phyloP scores from a whole-genome alignment of 1,140 invertebrate species.

The Tribolium madens region DNA sequence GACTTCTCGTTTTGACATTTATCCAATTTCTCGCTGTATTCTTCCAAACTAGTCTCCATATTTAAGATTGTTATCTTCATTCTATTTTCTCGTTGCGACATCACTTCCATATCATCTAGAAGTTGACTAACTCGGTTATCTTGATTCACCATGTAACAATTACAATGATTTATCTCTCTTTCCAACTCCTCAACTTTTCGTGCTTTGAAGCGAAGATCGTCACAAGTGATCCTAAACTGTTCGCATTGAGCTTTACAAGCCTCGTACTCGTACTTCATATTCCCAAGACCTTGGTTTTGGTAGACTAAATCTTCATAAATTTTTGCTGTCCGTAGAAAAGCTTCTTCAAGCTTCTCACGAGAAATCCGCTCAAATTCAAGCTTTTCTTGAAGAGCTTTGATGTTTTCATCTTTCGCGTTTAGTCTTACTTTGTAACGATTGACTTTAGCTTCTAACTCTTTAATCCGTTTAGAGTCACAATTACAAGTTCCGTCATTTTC shows the following conservation, averaged over 20 bases:
- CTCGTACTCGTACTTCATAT: not conserved
- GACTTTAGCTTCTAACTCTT: not conserved
- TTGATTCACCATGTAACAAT: not conserved
- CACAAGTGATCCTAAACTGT: not conserved
- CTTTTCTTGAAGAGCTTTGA: not conserved
- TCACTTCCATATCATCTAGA: not conserved
- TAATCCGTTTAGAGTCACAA: not conserved
- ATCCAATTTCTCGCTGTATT: conserved; percentile 58
- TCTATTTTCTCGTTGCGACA: conserved; percentile 54
- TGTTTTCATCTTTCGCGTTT: not conserved
- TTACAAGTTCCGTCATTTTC: not conserved
- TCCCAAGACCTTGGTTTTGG: not conserved
- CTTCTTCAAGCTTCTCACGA: not conserved
- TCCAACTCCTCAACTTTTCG: not conserved
- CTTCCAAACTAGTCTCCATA: conserved; percentile 59
- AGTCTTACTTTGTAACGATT: not conserved
- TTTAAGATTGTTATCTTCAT: conserved; percentile 55
- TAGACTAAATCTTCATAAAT: not conserved
- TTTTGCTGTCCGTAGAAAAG: not conserved
- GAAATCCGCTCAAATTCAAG: not conserved
- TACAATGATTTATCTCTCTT: not conserved
- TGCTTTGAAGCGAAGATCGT: not conserved
- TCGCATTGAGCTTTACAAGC: not conserved
- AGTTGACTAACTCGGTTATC: not conserved
- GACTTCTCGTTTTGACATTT: conserved; percentile 30